A percentile compares a stretch with the other conserved stretches of the same genome.
Evolutionary conservation across 2,113 vertebrate genomes (phyloP).

Genomic region (Echinops telfairi): DNA sequence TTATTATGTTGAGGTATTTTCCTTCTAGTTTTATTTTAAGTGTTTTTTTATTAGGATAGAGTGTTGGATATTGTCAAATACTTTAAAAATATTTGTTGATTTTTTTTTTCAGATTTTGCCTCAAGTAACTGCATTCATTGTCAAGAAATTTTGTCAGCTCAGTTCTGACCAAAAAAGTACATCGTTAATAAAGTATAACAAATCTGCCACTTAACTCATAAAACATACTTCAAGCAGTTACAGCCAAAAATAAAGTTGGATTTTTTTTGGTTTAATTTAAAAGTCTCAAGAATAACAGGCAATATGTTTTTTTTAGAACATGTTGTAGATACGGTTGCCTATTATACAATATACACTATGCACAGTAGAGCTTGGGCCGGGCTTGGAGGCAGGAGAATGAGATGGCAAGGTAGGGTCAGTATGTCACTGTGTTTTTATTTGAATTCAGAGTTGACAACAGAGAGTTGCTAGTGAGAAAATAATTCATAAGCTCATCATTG

Average conservation of each 20-base stretch:
- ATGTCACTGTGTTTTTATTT: constrained; percentile 45
- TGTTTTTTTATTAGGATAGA: too few species aligned
- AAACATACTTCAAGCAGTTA: constrained; percentile 85
- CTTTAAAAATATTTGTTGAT: too few species aligned
- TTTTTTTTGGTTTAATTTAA: constrained; percentile 88
- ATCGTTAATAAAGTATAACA: constrained; percentile 81
- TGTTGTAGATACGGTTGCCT: constrained; percentile 86
- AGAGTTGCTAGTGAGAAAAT: constrained; percentile 46
- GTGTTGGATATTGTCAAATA: too few species aligned
- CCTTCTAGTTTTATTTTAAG: too few species aligned
- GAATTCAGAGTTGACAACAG: constrained; percentile 70
- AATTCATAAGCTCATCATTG: too few species aligned
- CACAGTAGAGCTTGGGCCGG: constrained; percentile 69
- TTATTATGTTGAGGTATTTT: too few species aligned
- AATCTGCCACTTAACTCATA: constrained; percentile 81
- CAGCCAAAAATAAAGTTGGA: constrained; percentile 87
- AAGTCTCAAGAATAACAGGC: constrained; percentile 90
- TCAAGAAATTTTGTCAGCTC: constrained; percentile 80
- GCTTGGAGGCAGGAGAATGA: too few species aligned
- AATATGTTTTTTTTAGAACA: constrained; percentile 84
- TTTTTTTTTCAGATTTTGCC: constrained; percentile 64
- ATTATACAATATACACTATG: constrained; percentile 90
- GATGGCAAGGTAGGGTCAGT: neutral
- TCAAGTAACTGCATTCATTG: constrained; percentile 84
- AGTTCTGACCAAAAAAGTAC: constrained; percentile 73